Conservation (phyloP, 2,888 invertebrate genomes). For the Idaea dimidiata region DNA sequence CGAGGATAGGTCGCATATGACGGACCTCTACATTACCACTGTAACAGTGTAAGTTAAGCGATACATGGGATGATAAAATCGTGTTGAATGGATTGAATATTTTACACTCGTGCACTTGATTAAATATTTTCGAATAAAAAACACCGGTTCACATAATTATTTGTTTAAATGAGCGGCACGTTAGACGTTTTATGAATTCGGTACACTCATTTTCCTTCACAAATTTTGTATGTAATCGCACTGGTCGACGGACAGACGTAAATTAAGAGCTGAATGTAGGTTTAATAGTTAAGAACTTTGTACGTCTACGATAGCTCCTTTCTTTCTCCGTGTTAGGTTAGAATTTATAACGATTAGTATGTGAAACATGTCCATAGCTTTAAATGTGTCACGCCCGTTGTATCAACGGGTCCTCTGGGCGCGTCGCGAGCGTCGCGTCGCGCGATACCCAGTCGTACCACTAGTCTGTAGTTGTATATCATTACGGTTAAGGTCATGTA, state of each 20-base stretch:
- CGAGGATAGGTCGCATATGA: slow-evolving; percentile 30
- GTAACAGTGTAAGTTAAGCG: slow-evolving; percentile 37
- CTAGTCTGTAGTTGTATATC: slow-evolving; percentile 76
- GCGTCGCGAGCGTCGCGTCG: slow-evolving; percentile 60
- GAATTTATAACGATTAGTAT: slow-evolving; percentile 67
- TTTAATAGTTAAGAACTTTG: slow-evolving; percentile 68
- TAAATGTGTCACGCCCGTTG: slow-evolving; percentile 77
- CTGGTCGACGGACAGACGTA: slow-evolving; percentile 71
- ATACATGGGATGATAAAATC: slow-evolving; percentile 46
- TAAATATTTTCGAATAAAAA: slow-evolving; percentile 57
- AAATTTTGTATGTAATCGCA: slow-evolving; percentile 73
- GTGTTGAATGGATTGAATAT: slow-evolving; percentile 58
- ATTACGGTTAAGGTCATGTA: slow-evolving; percentile 77
- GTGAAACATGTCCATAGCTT: slow-evolving; percentile 80
- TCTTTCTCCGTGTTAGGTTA: slow-evolving; percentile 77
- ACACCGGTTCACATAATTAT: slow-evolving; percentile 61
- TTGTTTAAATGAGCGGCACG: slow-evolving; percentile 67
- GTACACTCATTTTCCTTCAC: slow-evolving; percentile 71
- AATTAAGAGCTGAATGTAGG: slow-evolving; percentile 71
- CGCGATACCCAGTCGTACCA: slow-evolving; percentile 66
- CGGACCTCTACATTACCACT: slow-evolving; percentile 8
- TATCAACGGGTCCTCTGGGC: slow-evolving; percentile 70
- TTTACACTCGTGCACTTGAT: slow-evolving; percentile 73
- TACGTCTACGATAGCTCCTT: slow-evolving; percentile 72
- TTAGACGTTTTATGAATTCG: slow-evolving; percentile 67